Evolutionary conservation across 2,888 invertebrate species (phyloP), one percentile per base, ranked within the genome.

Genomic region (Lamellibrachia satsuma): DNA sequence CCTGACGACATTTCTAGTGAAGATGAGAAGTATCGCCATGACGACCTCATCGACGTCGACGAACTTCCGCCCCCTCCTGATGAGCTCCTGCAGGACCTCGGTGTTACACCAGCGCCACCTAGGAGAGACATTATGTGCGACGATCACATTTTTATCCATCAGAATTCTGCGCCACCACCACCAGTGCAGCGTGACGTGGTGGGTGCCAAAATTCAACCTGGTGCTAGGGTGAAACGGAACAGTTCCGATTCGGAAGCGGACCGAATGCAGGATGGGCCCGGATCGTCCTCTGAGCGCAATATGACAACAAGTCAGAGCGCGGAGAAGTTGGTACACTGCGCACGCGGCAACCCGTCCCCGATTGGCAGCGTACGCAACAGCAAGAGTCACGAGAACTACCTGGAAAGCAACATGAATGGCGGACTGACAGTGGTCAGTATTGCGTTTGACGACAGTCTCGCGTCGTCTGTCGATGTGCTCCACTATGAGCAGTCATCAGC

Each of bases 381-480:
- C 95, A 97, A 98, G 95, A 98, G 98, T 15, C 96, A 96, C 91
- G 99, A 99, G 97, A 98, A 99, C 97, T 98, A 98, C 96, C 97
- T 99, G 94, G 98, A 98, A 97, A 98, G 75, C 27, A 92, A 92
- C 98, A 75, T 75, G 75, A 98, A 98, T 96, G 94, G 93, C 52
- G 97, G 97, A 91, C 97, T 98, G 97, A 98, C 98, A 95, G 98
- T 98, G 94, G 98, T 98, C 94, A 98, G 98, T 94, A 98, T 98
- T 95, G 98, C 99, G 95, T 98, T 98, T 96, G 99, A 98, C 96
- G 99, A 98, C 96, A 98, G 98, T 96, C 98, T 98, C 96, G 98
- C 98, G 96, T 98, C 98, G 96, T 99, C 99, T 94, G 97, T 99
- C 94, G 98, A 99, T 97, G 98, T 98, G 93, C 97, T 99, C 93